Evolutionary conservation across 2,888 invertebrate genomes (phyloP).

Genomic region (Sesamia inferens): DNA sequence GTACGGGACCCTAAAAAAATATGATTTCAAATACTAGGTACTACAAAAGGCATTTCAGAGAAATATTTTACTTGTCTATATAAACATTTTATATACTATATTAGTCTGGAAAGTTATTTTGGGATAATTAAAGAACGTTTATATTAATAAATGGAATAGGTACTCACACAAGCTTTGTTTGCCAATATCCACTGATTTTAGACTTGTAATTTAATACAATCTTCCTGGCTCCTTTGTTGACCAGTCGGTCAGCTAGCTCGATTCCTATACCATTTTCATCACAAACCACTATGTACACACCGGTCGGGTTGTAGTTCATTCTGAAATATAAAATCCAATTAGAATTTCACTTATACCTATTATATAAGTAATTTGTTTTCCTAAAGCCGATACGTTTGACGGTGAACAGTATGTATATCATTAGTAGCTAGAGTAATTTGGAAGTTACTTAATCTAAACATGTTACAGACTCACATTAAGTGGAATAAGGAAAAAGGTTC

Average conservation of each 20-base stretch:
- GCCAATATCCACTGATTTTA: conserved; percentile 71
- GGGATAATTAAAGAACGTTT: not conserved
- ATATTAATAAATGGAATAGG: not conserved
- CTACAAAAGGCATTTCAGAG: too few relatives aligned
- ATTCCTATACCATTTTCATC: conserved; percentile 70
- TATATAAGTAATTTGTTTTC: not conserved
- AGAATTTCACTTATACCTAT: not conserved
- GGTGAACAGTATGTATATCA: not conserved
- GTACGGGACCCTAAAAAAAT: too few relatives aligned
- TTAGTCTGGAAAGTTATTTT: not conserved
- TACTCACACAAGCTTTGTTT: conserved; percentile 72
- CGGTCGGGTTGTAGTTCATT: conserved; percentile 66
- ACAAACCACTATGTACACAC: conserved; percentile 70
- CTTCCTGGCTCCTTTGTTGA: conserved; percentile 71
- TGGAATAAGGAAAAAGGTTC: not conserved
- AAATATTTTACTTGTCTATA: too few relatives aligned
- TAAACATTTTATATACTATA: not conserved
- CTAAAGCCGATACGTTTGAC: not conserved
- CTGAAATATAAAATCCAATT: conserved; percentile 55
- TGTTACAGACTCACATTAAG: not conserved
- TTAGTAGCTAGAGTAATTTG: not conserved
- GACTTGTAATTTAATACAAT: conserved; percentile 67
- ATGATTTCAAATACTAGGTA: too few relatives aligned
- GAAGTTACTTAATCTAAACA: not conserved
- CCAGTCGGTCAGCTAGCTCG: conserved; percentile 71